Conservation (phyloP, 1,140 invertebrate genomes). For the Drosophila simulans region DNA sequence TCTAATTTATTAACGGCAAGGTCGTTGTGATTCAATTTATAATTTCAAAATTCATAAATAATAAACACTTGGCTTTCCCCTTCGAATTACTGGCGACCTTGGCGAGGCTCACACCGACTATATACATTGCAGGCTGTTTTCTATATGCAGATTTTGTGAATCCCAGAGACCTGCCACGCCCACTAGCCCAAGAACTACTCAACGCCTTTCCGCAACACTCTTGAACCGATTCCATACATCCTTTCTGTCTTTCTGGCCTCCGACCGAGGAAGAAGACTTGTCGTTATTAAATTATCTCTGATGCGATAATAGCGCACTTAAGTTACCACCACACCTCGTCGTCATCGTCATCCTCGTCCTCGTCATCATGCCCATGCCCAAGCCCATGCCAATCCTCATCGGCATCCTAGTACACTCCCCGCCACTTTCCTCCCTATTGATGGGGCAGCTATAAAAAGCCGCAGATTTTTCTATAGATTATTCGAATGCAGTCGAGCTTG, state of each 20-base stretch:
- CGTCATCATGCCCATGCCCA: neutral
- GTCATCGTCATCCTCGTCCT: neutral
- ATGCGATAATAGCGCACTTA: slow-evolving; percentile 81
- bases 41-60: neutral
- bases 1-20: too few relatives aligned
- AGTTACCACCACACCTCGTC: slow-evolving; percentile 32
- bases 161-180: slow-evolving; percentile 19
- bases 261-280: slow-evolving; percentile 40
- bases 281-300: slow-evolving; percentile 82
- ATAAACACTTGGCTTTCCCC: neutral
- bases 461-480: slow-evolving; percentile 81
- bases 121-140: neutral
- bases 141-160: neutral
- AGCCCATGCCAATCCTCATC: neutral
- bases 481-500: slow-evolving; percentile 78
- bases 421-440: slow-evolving; percentile 8
- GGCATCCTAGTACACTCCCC: neutral
- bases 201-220: slow-evolving; percentile 71
- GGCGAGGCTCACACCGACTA: slow-evolving; percentile 6
- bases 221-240: slow-evolving; percentile 65
- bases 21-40: neutral
- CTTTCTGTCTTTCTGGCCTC: slow-evolving; percentile 76
- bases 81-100: slow-evolving; percentile 43
- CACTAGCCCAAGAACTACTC: slow-evolving; percentile 58
- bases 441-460: slow-evolving; percentile 71